These are phyloP conservation scores for Illadopsis cleaveri DNA, from an alignment of 2,113 vertebrate species.

Conservation along the genomic window DNA sequence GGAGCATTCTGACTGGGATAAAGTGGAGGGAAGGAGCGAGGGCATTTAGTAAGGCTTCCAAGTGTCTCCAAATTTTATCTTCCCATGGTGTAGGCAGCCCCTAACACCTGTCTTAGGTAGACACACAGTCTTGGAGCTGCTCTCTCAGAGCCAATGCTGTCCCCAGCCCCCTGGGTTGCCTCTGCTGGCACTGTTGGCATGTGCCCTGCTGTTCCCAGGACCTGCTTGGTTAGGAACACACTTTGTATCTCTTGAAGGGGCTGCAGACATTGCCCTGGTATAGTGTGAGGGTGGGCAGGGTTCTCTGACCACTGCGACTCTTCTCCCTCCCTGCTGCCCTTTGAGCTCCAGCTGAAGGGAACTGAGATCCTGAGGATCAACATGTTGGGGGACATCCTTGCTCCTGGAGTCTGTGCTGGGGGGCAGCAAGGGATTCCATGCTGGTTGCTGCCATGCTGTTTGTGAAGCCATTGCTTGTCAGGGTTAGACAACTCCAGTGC, in stretches of 20 bases:
- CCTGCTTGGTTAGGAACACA: fast-evolving
- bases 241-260: not conserved
- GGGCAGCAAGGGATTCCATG: not conserved
- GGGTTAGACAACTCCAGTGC: not conserved
- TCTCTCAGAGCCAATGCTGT: fast-evolving
- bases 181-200: fast-evolving
- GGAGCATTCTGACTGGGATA: not conserved
- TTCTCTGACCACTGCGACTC: fast-evolving
- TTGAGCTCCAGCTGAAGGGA: not conserved
- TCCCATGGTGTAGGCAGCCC: not conserved
- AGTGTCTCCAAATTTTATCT: not conserved
- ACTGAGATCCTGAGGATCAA: not conserved
- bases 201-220: not conserved
- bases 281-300: not conserved
- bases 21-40: not conserved
- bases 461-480: not conserved
- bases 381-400: not conserved
- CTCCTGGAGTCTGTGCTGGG: not conserved
- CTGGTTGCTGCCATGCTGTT: not conserved
- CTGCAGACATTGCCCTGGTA: not conserved
- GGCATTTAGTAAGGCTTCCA: not conserved
- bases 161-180: fast-evolving
- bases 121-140: not conserved
- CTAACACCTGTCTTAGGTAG: not conserved
- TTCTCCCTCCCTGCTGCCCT: not conserved